Evolutionary conservation across 2,888 invertebrate species (phyloP).

Genomic region (Aphodius sticticus): DNA sequence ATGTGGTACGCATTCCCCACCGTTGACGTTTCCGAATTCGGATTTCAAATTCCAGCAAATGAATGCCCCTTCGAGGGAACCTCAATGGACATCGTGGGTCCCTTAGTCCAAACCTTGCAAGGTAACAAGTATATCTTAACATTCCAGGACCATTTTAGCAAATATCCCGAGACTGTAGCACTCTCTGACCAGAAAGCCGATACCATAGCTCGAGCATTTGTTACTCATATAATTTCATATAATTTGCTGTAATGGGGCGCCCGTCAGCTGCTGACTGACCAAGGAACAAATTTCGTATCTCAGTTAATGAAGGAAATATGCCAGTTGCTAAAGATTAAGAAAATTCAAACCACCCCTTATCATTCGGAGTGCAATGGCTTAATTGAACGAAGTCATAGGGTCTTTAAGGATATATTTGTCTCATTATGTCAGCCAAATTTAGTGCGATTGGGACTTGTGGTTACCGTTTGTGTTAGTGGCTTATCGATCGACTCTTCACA

Average conservation of each 20-base stretch:
- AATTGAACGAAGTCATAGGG: no score
- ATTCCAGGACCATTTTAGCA: no score
- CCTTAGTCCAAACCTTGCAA: neutral
- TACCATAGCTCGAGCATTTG: no score
- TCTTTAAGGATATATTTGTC: conserved; percentile 43
- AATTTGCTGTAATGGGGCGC: no score
- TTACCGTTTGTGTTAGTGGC: conserved; percentile 46
- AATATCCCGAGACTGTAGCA: no score
- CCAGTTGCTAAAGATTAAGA: conserved; percentile 37
- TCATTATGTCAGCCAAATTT: conserved; percentile 43
- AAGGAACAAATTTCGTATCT: no score
- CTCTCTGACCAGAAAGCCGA: no score
- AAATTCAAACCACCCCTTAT: conserved; percentile 45
- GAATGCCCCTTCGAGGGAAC: neutral
- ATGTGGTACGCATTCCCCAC: no score
- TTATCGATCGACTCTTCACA: conserved; percentile 38
- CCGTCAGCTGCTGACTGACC: no score
- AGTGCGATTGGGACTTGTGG: conserved; percentile 46
- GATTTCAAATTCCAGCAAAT: neutral
- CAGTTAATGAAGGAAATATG: neutral
- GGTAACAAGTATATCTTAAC: conserved; percentile 15
- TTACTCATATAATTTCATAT: no score
- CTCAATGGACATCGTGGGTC: conserved; percentile 17
- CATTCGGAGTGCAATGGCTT: no score
- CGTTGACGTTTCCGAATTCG: no score